These are phyloP conservation scores for Nycticebus coucang DNA, from an alignment of 2,113 vertebrate genomes.

Conservation along the genomic window DNA sequence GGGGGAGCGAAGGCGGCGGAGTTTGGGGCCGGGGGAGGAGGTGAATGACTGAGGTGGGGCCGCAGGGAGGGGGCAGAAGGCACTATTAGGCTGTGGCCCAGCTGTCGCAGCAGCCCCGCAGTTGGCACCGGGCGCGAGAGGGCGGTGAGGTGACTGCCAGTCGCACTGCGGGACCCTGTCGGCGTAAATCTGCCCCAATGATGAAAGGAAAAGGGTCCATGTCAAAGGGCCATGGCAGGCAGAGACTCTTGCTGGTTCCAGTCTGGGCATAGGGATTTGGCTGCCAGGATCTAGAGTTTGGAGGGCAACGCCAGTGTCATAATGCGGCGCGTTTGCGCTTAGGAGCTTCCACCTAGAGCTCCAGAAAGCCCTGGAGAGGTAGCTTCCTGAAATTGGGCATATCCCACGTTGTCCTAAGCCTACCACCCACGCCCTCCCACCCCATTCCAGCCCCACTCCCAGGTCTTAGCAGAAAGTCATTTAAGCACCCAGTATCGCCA, in stretches of 20 bases:
- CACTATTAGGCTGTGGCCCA: background rate
- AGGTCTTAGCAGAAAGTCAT: background rate
- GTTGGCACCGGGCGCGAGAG: background rate
- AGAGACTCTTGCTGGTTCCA: background rate
- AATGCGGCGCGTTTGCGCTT: background rate
- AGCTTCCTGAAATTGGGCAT: background rate
- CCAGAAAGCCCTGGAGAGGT: background rate
- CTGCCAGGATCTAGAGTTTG: background rate
- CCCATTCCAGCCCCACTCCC: no score
- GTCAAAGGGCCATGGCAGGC: background rate
- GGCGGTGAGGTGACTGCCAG: background rate
- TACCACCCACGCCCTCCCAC: no score
- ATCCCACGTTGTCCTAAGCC: background rate
- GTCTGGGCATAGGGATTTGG: background rate
- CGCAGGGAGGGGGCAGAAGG: background rate
- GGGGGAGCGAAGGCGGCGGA: background rate
- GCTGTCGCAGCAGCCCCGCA: background rate
- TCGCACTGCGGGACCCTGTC: background rate
- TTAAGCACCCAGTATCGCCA: background rate
- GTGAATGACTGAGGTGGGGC: constrained; percentile 18
- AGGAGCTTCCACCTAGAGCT: background rate
- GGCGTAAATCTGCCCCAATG: background rate
- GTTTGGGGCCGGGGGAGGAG: background rate
- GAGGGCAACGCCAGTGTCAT: background rate
- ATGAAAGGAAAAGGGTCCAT: background rate